Percentiles rank a stretch among this genome's conserved stretches.
These are phyloP conservation scores for Hapalemur alaotrensis DNA, from an alignment of 2,797 vertebrate genomes.

Conservation along the genomic window DNA sequence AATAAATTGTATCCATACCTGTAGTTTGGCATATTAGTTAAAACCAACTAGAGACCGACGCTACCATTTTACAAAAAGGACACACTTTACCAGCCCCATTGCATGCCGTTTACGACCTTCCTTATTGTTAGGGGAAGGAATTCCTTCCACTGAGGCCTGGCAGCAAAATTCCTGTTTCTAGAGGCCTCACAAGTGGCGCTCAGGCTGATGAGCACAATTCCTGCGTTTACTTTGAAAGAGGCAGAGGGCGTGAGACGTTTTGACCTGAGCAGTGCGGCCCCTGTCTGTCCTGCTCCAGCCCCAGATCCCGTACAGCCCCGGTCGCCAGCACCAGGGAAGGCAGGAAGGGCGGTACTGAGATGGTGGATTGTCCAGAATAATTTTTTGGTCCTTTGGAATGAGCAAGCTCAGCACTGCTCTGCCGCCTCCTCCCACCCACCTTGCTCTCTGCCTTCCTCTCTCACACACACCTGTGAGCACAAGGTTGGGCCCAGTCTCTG, in stretches of 20 bases:
- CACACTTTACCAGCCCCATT: neutral
- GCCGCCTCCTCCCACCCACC: no score
- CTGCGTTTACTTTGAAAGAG: neutral
- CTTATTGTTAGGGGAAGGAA: neutral
- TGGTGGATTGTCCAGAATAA: neutral
- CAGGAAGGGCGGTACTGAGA: neutral
- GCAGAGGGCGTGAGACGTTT: neutral
- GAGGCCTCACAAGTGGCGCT: neutral
- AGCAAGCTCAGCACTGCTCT: neutral
- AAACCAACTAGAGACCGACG: neutral
- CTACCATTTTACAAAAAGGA: neutral
- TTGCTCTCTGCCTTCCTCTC: neutral
- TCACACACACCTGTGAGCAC: neutral
- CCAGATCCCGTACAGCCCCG: neutral
- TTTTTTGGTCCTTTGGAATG: neutral
- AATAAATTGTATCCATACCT: neutral
- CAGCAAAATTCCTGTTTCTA: conserved; percentile 14
- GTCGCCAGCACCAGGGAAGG: neutral
- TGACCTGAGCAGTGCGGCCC: neutral
- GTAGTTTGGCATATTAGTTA: neutral
- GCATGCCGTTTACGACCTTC: neutral
- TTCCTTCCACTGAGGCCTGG: neutral
- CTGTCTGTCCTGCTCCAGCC: neutral
- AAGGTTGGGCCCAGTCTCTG: neutral
- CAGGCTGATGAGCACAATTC: neutral